phyloP scores from a whole-genome alignment of 2,113 vertebrate species.

The Anser brachyrhynchus region DNA sequence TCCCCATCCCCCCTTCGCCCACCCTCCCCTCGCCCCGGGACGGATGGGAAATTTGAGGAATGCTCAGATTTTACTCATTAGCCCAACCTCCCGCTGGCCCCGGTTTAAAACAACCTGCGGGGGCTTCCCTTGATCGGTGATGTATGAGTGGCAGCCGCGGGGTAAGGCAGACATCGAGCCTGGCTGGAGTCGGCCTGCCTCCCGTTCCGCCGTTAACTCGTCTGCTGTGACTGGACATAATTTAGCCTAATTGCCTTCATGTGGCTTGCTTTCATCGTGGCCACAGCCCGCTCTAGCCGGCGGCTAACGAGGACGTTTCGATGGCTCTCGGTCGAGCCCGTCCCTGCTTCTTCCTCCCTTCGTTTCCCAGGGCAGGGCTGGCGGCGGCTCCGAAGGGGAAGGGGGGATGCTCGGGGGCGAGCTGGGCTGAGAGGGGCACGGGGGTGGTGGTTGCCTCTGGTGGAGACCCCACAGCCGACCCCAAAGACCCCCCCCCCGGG shows the following conservation, averaged over 20 bases:
- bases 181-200: conserved; percentile 52
- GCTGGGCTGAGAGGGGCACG: background rate
- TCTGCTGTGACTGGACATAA: conserved; percentile 55
- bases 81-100: conserved; percentile 83
- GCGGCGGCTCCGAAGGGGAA: background rate
- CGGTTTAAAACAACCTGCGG: conserved; percentile 68
- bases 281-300: background rate
- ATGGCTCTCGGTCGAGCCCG: background rate
- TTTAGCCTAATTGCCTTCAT: conserved; percentile 69
- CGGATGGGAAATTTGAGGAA: conserved; percentile 78
- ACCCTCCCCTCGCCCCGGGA: background rate
- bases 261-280: background rate
- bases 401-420: rapidly evolving
- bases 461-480: rapidly evolving
- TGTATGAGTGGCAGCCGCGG: conserved; percentile 73
- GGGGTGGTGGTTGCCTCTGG: background rate
- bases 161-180: conserved; percentile 67
- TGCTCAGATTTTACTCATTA: conserved; percentile 85
- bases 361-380: background rate
- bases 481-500: background rate
- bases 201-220: conserved; percentile 19
- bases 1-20: conserved; percentile 8
- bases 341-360: background rate
- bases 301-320: background rate
- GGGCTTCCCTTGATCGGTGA: conserved; percentile 82